Evolutionary conservation across 2,113 vertebrate genomes (phyloP).

Genomic region (Aphyosemion australe): DNA sequence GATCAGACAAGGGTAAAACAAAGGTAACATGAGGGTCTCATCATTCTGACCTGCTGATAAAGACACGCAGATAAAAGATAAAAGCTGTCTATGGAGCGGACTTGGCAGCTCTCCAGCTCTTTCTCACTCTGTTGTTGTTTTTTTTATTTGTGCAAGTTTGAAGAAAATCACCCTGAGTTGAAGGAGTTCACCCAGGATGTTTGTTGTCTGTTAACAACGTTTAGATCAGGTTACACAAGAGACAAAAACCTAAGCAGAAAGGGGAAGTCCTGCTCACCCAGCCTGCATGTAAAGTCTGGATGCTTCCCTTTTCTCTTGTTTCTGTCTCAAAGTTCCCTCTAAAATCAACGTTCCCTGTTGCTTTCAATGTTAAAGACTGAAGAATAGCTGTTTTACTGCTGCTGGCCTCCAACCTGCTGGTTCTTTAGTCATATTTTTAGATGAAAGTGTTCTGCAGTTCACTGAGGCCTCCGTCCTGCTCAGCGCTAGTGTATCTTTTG

Average conservation of each 20-base stretch:
- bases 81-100: not conserved
- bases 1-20: not conserved
- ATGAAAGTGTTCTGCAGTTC: not conserved
- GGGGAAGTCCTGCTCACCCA: slow-evolving; percentile 56
- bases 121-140: not conserved
- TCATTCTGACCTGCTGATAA: not conserved
- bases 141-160: not conserved
- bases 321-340: slow-evolving; percentile 34
- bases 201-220: slow-evolving; percentile 27
- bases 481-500: slow-evolving; percentile 15
- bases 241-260: slow-evolving; percentile 9
- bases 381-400: not conserved
- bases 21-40: no score
- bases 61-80: not conserved
- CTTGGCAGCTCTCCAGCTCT: not conserved
- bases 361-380: not conserved
- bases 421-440: slow-evolving; percentile 35
- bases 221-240: slow-evolving; percentile 68
- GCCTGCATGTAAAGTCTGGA: slow-evolving; percentile 34
- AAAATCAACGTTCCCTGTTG: slow-evolving; percentile 22
- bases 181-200: slow-evolving; percentile 44
- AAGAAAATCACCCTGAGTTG: no score
- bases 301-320: slow-evolving; percentile 28
- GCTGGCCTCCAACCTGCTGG: slow-evolving; percentile 27
- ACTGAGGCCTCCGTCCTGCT: not conserved